Base-by-base conservation (phyloP, 2,888 invertebrate species). In the Xanthia togata region DNA sequence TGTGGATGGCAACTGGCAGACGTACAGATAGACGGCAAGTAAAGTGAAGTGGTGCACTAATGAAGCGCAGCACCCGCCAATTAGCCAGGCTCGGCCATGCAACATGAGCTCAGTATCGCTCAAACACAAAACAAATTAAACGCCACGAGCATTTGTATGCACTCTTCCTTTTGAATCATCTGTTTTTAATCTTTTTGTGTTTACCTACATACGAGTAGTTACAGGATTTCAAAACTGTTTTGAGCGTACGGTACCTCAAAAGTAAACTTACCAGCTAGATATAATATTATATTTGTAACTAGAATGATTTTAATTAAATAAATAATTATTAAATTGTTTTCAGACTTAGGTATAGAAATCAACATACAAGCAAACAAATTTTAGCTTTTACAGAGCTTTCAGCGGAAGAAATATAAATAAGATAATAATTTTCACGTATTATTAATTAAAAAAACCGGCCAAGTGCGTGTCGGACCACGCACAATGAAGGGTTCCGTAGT, bases 61-160 rank as follows among this genome's bases (percentile, higher is more conserved):
- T 86, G 83, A 84, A 84, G 70, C 72, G 57, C 71, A 80, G 77
- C 70, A 78, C 74, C 73, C 76, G 71, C 79, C 82, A 81, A 87
- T 84, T 87, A 84, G 67, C 57, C 35, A 8, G 23, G 57, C 72
- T 23, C 82, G 55, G 38, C 44, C 60, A 26, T 70, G 67, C 68
- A 64, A 82, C 70, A 64, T 81, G 68, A 76, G 57, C 59, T 53
- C 44, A 63, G 31, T 44, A 57, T 31, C 35, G 14, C 41, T 64
- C 50, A 81, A 50, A 78, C 17, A 31, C 65, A 55, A 73, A 31
- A 70, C 20, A 59, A 26, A 53, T 41, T 74, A 80, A 82, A 62
- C 62, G 73, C 65, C 70, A 68, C 17, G 4, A 26, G 23, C 71
- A 23, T 72, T 70, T 31, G 59, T 23, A 75, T 60, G 35, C 60